Base-by-base conservation (phyloP, 23 tunicate genomes). In the Aplidium turbinatum region DNA sequence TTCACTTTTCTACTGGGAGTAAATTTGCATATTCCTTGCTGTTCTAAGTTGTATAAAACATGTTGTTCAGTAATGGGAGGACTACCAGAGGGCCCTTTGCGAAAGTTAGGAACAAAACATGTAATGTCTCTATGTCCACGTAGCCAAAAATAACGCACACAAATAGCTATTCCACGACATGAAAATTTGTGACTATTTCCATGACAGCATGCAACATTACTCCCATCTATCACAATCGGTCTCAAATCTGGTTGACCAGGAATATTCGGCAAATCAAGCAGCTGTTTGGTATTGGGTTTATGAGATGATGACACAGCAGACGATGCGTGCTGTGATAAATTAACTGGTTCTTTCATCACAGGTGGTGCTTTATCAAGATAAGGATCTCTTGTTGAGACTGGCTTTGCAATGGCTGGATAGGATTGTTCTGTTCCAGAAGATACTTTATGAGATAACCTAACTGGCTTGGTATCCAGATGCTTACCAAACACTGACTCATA, bases 111-210 rank as follows among this genome's bases (percentile, higher is more conserved):
- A 19, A 88, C 87, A 69, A 88, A 74, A 69, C 96, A 88, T 23
- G 68, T 75, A 21, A 90, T 77, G 19, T 78, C 68, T 0, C 76
- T 52, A 62, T 90, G 97, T 0, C 97, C 97, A 16, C 81, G 75
- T 19, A 69, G 36, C 84, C 82, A 68, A 67, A 90, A 90, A 65
- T 63, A 90, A 1, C 86, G 69, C 24, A 77, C 89, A 39, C 89
- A 82, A 27, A 90, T 65, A 20, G 97, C 97, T 29, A 90, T 90
- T 13, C 97, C 97, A 26, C 97, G 80, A 63, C 85, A 82, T 6
- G 97, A 90, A 64, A 58, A 90, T 5, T 35, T 53, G 16, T 24
- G 16, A 1, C 65, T 48, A 51, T 70, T 69, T 16, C 93, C 93
- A 53, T 85, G 83, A 18, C 75, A 51, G 77, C 70, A 39, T 20